Evolutionary conservation across 2,888 invertebrate genomes (phyloP).

Genomic region (Cephus pulcher): DNA sequence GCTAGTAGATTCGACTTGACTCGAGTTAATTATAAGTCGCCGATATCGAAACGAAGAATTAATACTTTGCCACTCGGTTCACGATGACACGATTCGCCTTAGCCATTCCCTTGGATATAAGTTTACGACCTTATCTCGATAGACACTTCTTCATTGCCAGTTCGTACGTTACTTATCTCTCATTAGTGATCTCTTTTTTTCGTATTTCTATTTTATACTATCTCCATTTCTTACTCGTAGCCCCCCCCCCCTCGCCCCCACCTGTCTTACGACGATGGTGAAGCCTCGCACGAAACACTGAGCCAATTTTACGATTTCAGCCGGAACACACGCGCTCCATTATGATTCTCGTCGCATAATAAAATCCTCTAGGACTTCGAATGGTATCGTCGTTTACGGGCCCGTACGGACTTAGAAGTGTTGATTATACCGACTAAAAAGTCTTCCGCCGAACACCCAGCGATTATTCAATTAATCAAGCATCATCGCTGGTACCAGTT

Average conservation of each 20-base stretch:
- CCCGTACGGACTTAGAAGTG: not conserved
- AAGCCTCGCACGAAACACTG: not conserved
- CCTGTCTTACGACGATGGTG: not conserved
- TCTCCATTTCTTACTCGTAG: not conserved
- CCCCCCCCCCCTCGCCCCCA: too few species aligned
- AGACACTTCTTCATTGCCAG: not conserved
- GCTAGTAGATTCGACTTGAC: not conserved
- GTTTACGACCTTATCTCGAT: not conserved
- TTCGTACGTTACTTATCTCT: not conserved
- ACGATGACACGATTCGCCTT: conserved; percentile 31
- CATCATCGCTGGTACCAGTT: not conserved
- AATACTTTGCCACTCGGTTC: conserved; percentile 19
- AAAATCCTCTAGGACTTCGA: not conserved
- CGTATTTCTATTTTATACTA: not conserved
- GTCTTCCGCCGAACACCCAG: not conserved
- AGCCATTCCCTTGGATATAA: conserved; percentile 26
- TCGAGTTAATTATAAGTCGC: not conserved
- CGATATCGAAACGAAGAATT: not conserved
- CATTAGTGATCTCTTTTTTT: not conserved
- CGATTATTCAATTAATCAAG: not conserved
- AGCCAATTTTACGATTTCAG: not conserved
- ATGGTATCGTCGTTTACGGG: not conserved
- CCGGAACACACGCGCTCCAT: not conserved
- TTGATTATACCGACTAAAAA: not conserved
- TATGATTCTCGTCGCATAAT: not conserved